Evolutionary conservation across 2,113 vertebrate species (phyloP), one percentile per base, ranked within the genome.

Genomic region (Centropus bengalensis): DNA sequence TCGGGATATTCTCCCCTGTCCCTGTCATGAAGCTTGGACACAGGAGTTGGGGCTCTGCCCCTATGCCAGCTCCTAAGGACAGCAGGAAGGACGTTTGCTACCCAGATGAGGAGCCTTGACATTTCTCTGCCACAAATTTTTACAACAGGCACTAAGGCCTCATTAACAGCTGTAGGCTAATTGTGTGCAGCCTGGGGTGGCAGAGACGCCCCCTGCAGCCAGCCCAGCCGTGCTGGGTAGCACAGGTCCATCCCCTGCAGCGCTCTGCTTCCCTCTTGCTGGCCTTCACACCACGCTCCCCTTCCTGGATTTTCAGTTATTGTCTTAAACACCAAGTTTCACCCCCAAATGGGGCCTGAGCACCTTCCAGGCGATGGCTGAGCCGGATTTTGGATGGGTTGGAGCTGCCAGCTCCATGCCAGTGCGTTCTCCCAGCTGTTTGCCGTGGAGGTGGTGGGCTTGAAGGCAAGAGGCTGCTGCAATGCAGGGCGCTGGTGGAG

Each of bases 191-290:
- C 14, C 15, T 0, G 1, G 2, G 24, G 18, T 10, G 67, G 20
- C 0, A 1, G 24, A 22, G 21, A 26, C 12, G 38, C 60, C 22
- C 3, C 0, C 5, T 6, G 1, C 30, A 6, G 18, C 4, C 1
- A 18, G 16, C 59, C 24, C 30, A 21, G 51, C 30, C 1, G 2
- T 42, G 42, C 45, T 2, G 1, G 38, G 14, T n/a, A 23, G 14
- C 28, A 27, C 14, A 38, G 30, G 32, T 11, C 36, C 62, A 58
- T 6, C 17, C 27, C 49, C 73, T n/a, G 68, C 18, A 27, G 3
- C 1, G 0, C 44, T 7, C 12, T 7, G 20, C 17, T 3, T 2
- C 17, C 18, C 36, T 54, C 28, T 40, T 5, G 23, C 27, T 1
- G 5, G 6, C 32, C 70, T 16, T 1, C 18, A 30, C 40, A 5